Base-by-base conservation (phyloP, 2,113 vertebrate species). In the Macquaria australasica region DNA sequence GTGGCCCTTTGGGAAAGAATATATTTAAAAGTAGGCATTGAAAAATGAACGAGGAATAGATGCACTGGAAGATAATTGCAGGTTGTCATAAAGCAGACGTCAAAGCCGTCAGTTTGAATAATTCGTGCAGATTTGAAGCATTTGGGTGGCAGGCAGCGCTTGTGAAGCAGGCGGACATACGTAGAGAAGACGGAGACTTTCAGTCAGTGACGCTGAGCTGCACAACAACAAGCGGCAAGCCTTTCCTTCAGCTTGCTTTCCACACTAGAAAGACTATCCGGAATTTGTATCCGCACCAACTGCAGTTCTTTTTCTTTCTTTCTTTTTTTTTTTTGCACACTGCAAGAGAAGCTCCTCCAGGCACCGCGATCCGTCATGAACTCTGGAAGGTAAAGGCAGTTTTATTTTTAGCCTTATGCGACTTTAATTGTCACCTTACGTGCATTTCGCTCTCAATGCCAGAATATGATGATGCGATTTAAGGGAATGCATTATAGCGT, bases 141-240 rank as follows among this genome's bases (percentile, higher is more conserved):
- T 84, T 78, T 63, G 71, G 71, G 79, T 79, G 62, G 70, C 39
- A 39, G 34, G 4, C 87, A 89, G 84, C 90, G 20, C 72, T 73
- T 76, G 10, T 53, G 73, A 58, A 80, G 74, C 87, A 67, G 59
- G 86, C 86, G 82, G 51, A 77, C 63, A 31, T 20, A 85, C 77
- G 79, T 39, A 69, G 75, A 82, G 73, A 79, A 76, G 86, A 81
- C 81, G 14, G 72, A 81, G 79, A 84, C 82, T 84, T 82, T 28
- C 60, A 69, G 73, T 64, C 85, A 34, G 86, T 91, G 87, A 91
- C 82, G 92, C 83, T 78, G 83, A 88, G 75, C 86, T 82, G 89
- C 90, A 87, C 82, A 84, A 91, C 81, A 90, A 88, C 87, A 89
- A 34, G 34, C 34, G 34, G 34, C 34, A 34, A 85, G 84, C 85